Conservation (phyloP, 2,797 vertebrate genomes). For the Linurgus olivaceus region DNA sequence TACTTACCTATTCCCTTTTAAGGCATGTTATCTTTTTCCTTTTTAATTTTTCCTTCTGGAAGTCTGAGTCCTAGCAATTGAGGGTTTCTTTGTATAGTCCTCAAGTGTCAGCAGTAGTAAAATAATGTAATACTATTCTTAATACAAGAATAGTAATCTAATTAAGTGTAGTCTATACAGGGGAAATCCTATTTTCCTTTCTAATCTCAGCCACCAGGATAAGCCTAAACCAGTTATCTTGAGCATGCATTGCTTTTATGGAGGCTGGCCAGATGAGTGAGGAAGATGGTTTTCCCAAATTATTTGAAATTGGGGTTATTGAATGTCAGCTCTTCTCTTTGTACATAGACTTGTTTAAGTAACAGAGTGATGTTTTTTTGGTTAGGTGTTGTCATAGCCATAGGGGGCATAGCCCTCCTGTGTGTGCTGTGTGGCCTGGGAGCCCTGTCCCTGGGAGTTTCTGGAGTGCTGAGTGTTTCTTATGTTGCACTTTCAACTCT, state of each 20-base stretch:
- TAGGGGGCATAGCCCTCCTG: constrained; percentile 76
- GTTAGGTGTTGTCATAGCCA: constrained; percentile 76
- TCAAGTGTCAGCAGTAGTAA: not conserved
- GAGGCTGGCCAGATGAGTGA: not conserved
- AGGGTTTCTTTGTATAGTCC: not conserved
- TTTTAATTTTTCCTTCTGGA: not conserved
- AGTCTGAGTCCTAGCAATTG: not conserved
- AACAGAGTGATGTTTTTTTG: not conserved
- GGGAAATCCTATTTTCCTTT: not conserved
- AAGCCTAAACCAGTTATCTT: not conserved
- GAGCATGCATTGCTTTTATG: not conserved
- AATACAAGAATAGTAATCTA: not conserved
- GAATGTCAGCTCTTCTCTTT: not conserved
- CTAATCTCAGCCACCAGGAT: not conserved
- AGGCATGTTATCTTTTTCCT: not conserved
- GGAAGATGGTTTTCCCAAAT: not conserved
- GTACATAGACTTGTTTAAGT: not conserved
- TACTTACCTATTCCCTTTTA: not conserved
- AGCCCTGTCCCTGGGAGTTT: constrained; percentile 71
- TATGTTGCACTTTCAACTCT: constrained; percentile 72
- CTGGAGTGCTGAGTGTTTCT: constrained; percentile 64
- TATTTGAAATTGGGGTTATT: not conserved
- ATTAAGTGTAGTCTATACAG: not conserved
- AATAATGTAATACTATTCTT: too few species aligned
- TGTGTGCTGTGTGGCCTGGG: constrained; percentile 79